Conservation (phyloP, 1,140 invertebrate genomes). For the Tetranychus urticae region DNA sequence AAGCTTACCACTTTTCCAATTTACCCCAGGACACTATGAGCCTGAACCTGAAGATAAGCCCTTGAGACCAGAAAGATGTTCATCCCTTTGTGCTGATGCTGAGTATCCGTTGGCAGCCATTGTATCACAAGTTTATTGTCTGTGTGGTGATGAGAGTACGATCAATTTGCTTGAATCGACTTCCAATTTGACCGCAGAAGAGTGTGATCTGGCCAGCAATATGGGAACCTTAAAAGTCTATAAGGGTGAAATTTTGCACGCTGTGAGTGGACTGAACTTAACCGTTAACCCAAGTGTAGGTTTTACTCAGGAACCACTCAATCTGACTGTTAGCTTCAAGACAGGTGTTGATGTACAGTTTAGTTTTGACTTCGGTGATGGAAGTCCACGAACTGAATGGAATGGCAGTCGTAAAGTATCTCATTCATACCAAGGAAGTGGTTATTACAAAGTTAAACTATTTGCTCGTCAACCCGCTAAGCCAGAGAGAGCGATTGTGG, state of each 20-base stretch:
- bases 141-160: neutral
- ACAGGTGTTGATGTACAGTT: neutral
- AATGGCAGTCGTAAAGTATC: neutral
- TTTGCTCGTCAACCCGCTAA: neutral
- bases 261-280: neutral
- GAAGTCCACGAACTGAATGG: neutral
- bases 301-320: neutral
- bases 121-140: neutral
- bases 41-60: neutral
- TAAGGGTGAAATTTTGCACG: neutral
- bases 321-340: neutral
- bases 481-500: neutral
- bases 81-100: neutral
- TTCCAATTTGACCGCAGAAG: neutral
- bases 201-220: neutral
- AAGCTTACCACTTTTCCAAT: neutral
- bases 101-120: neutral
- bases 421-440: neutral
- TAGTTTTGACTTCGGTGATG: neutral
- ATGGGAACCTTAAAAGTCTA: neutral
- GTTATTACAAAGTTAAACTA: neutral
- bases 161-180: neutral
- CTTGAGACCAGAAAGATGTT: neutral
- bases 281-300: neutral
- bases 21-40: neutral